Conservation (phyloP, 2,113 vertebrate genomes). For the Solea senegalensis region DNA sequence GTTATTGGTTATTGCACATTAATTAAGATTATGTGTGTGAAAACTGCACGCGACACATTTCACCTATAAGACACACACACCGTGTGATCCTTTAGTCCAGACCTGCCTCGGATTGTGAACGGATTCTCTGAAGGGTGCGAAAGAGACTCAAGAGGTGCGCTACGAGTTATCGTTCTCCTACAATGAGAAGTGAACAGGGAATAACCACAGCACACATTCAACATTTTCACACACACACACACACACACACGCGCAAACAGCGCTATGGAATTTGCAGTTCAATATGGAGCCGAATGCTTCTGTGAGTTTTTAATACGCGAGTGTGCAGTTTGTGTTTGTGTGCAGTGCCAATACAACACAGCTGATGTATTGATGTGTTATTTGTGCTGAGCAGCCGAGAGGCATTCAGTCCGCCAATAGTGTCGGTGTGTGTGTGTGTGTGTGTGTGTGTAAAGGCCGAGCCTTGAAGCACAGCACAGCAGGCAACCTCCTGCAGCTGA, state of each 20-base stretch:
- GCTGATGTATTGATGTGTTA: conserved; percentile 76
- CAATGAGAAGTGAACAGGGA: background rate
- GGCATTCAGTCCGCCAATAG: conserved; percentile 54
- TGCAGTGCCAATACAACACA: conserved; percentile 47
- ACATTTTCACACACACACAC: conserved; percentile 9
- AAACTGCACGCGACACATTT: no score
- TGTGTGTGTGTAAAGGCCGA: conserved; percentile 36
- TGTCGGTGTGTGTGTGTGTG: conserved; percentile 35
- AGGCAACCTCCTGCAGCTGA: conserved; percentile 62
- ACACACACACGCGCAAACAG: background rate
- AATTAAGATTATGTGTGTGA: no score
- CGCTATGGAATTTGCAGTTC: conserved; percentile 28
- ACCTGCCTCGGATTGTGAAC: no score
- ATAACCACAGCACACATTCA: conserved; percentile 15
- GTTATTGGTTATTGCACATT: no score
- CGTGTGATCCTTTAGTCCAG: no score
- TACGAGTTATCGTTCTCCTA: background rate
- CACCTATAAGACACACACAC: no score
- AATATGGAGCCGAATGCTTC: conserved; percentile 7
- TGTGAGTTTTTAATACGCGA: conserved; percentile 36
- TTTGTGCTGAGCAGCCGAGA: conserved; percentile 70
- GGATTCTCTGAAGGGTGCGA: no score
- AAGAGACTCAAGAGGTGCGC: no score
- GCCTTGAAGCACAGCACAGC: conserved; percentile 67
- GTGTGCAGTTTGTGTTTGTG: conserved; percentile 56